These are phyloP conservation scores for Aldrovandia affinis DNA, from an alignment of 2,797 vertebrate genomes.

Conservation along the genomic window DNA sequence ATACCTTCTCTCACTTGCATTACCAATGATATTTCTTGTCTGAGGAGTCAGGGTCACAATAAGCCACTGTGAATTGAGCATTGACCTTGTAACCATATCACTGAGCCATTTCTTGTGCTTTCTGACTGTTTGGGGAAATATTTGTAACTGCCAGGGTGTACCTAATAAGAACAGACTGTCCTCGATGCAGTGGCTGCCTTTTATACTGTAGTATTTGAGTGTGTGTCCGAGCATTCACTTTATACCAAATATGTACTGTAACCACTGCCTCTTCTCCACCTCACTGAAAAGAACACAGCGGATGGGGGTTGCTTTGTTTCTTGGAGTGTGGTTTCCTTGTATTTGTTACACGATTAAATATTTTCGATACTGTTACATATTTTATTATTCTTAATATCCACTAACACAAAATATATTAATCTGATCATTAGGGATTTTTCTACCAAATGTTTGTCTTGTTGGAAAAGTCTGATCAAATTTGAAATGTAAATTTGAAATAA, in stretches of 20 bases:
- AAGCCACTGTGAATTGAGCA: conserved; percentile 14
- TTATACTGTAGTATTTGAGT: neutral
- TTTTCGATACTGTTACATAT: conserved; percentile 16
- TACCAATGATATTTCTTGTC: neutral
- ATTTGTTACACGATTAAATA: neutral
- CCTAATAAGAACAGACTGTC: neutral
- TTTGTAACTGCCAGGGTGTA: neutral
- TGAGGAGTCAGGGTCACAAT: neutral
- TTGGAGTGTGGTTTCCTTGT: neutral
- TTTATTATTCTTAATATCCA: neutral
- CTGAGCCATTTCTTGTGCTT: neutral
- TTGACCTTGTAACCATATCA: neutral
- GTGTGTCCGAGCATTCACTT: neutral
- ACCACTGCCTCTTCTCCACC: neutral
- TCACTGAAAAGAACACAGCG: neutral
- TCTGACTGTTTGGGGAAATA: neutral
- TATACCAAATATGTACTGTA: conserved; percentile 7
- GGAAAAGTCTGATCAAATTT: neutral
- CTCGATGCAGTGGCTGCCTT: neutral
- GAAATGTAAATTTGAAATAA: conserved; percentile 22
- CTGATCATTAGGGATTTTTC: conserved; percentile 15
- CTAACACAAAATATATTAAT: conserved; percentile 12
- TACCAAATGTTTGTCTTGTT: neutral
- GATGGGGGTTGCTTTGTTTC: neutral
- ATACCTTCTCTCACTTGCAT: neutral